Percentiles rank a stretch among this genome's conserved stretches.
These are phyloP conservation scores for Psammodynastes pulverulentus DNA, from an alignment of 2,113 vertebrate species.

Conservation along the genomic window DNA sequence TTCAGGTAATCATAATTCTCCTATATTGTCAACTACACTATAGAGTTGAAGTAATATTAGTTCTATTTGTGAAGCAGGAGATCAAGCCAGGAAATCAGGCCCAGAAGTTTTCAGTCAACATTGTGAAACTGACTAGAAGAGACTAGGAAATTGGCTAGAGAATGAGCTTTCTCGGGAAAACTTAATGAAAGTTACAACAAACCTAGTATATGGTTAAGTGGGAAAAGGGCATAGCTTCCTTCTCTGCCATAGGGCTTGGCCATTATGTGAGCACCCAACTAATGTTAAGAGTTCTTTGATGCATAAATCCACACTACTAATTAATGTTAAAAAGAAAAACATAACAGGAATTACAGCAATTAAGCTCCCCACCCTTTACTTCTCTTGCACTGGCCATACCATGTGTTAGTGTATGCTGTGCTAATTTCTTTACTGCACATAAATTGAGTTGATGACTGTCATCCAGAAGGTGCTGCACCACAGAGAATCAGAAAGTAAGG, in stretches of 20 bases:
- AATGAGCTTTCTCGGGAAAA: not conserved
- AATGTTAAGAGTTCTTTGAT: not conserved
- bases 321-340: not conserved
- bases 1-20: not conserved
- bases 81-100: not conserved
- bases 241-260: not conserved
- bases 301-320: not conserved
- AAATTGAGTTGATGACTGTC: not conserved
- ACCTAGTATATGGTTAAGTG: not conserved
- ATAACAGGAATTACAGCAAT: not conserved
- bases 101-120: not conserved
- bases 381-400: not conserved
- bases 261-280: not conserved
- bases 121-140: not conserved
- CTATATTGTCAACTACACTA: not conserved
- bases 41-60: not conserved
- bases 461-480: not conserved
- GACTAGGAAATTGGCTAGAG: not conserved
- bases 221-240: not conserved
- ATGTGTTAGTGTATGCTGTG: not conserved
- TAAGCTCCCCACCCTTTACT: not conserved
- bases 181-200: not conserved
- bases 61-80: not conserved
- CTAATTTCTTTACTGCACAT: not conserved
- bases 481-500: not conserved